phyloP scores from a whole-genome alignment of 2,113 vertebrate genomes.

The Promerops cafer region DNA sequence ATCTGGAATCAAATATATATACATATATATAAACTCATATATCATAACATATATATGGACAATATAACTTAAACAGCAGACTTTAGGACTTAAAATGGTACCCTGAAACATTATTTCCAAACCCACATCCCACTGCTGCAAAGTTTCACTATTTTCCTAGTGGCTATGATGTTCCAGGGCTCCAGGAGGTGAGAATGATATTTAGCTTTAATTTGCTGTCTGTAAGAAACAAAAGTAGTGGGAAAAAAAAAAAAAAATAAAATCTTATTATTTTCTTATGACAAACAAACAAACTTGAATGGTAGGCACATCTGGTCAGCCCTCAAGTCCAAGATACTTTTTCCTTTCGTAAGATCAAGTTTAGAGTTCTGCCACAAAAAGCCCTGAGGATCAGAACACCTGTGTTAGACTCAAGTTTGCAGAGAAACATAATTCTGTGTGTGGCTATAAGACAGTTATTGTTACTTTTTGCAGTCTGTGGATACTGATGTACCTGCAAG shows the following conservation, averaged over 20 bases:
- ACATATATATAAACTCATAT: not conserved
- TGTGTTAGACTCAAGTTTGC: not conserved
- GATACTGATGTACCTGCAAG: not conserved
- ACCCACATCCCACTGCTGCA: rapidly evolving
- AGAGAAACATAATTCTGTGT: not conserved
- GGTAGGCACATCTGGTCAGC: not conserved
- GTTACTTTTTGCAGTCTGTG: not conserved
- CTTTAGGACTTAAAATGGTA: not conserved
- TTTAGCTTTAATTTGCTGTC: not conserved
- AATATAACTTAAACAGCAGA: not conserved
- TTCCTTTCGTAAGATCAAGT: not conserved
- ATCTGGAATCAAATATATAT: not conserved
- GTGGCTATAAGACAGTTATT: not conserved
- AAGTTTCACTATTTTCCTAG: not conserved
- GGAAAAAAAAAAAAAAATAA: not conserved
- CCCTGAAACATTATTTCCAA: not conserved
- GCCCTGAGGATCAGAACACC: not conserved
- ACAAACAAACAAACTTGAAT: not conserved
- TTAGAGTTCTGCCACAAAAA: not conserved
- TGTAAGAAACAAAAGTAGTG: not conserved
- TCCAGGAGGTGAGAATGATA: not conserved
- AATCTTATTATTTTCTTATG: not conserved
- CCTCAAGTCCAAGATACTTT: not conserved
- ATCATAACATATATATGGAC: rapidly evolving
- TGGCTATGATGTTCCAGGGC: not conserved